These are phyloP conservation scores for Elephantulus edwardii DNA, from an alignment of 2,113 vertebrate species.

Conservation along the genomic window DNA sequence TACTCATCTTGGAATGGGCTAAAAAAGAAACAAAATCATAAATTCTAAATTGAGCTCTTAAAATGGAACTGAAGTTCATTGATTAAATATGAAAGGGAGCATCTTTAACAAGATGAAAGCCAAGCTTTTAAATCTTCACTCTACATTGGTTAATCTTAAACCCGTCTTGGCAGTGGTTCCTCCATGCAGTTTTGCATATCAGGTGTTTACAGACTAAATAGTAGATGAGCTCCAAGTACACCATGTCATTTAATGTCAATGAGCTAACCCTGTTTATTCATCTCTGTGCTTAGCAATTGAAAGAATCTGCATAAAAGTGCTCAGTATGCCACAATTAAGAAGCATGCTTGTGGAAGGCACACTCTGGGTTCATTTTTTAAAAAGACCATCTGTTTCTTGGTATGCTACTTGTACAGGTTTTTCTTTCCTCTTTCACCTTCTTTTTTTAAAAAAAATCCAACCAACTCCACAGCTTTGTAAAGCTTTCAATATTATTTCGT, in stretches of 20 bases:
- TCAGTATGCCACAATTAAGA: constrained; percentile 64
- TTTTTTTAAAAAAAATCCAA: constrained; percentile 62
- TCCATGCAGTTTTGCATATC: constrained; percentile 72
- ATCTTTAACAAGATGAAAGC: constrained; percentile 60
- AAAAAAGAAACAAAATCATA: constrained; percentile 64
- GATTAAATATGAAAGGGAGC: constrained; percentile 63
- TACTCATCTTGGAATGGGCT: constrained; percentile 64
- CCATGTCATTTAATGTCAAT: constrained; percentile 65
- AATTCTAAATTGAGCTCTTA: constrained; percentile 61
- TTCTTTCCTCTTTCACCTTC: constrained; percentile 67
- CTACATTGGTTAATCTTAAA: constrained; percentile 64
- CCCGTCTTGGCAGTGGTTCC: constrained; percentile 24
- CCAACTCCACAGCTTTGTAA: constrained; percentile 40
- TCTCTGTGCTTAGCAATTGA: constrained; percentile 47
- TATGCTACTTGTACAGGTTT: constrained; percentile 57
- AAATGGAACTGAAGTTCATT: constrained; percentile 64
- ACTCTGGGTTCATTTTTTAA: constrained; percentile 59
- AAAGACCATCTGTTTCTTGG: constrained; percentile 71
- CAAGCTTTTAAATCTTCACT: constrained; percentile 57
- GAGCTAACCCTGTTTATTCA: constrained; percentile 61
- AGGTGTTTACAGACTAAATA: constrained; percentile 77
- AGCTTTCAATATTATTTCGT: constrained; percentile 59
- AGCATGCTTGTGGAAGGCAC: constrained; percentile 53
- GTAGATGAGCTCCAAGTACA: constrained; percentile 66
- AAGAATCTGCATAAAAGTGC: constrained; percentile 65